These are phyloP conservation scores for Drosophila mimetica DNA, from an alignment of 2,888 invertebrate genomes.

Conservation along the genomic window DNA sequence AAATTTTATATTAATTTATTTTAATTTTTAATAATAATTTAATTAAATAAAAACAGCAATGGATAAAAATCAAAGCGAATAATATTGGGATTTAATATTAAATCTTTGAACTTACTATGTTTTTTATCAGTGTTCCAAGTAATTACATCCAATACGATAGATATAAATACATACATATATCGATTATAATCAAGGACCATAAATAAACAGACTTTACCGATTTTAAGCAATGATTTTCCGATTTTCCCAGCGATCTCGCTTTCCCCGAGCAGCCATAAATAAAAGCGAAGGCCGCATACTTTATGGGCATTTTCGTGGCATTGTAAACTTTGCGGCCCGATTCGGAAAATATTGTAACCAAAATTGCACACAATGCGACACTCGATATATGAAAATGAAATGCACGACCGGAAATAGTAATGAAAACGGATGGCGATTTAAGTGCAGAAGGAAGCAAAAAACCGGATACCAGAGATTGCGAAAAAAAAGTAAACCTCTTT, in stretches of 20 bases:
- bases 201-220: slow-evolving; percentile 12
- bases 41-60: too few relatives aligned
- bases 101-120: too few relatives aligned
- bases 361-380: slow-evolving; percentile 37
- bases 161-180: neutral
- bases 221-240: slow-evolving; percentile 6
- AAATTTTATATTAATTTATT: too few relatives aligned
- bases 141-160: neutral
- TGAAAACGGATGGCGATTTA: slow-evolving; percentile 43
- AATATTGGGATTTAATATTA: too few relatives aligned
- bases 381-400: slow-evolving; percentile 38
- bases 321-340: slow-evolving; percentile 16
- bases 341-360: slow-evolving; percentile 41
- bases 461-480: neutral
- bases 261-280: slow-evolving; percentile 24
- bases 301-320: slow-evolving; percentile 5
- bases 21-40: too few relatives aligned
- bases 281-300: slow-evolving; percentile 14
- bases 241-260: slow-evolving; percentile 9
- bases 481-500: slow-evolving; percentile 19
- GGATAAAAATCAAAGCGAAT: too few relatives aligned
- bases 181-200: slow-evolving; percentile 1
- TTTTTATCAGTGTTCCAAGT: too few relatives aligned
- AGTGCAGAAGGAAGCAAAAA: slow-evolving; percentile 10
- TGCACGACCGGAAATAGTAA: slow-evolving; percentile 25